Base-by-base conservation (phyloP, 2,888 invertebrate species). In the Trissolcus brochymenae region DNA sequence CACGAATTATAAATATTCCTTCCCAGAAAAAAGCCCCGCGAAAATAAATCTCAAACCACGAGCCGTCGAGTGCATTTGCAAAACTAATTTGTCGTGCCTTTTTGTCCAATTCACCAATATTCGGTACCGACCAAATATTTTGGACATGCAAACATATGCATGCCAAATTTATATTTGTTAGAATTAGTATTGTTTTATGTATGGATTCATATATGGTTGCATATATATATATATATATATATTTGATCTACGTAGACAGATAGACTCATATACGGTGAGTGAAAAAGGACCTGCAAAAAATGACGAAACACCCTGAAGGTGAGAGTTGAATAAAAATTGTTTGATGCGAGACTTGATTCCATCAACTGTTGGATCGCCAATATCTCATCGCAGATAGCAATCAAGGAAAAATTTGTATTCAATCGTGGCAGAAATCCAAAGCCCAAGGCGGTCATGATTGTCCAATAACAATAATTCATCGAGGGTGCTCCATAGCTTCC, bases 1-100 rank as follows among this genome's bases (percentile, higher is more conserved):
- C 74, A 56, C 56, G 66, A 61, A 61, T 56, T 67, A 67, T 74
- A 74, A 67, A 66, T 61, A 74, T 74, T 41, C 72, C 40, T 72
- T 72, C 72, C 35, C 35, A 65, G 65, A 72, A 74, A 67, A 74
- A 67, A 17, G 14, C 56, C 16, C 57, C 53, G 57, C 49, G 4
- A 35, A 65, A 72, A 65, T 72, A 72, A 65, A 43, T 60, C 49
- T 65, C 57, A 57, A 71, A 51, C 35, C 35, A 11, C 35, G 9
- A 40, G 61, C 35, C 51, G 50, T 35, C 29, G 50, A 16, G 51
- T 53, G 53, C 46, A 9, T 14, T 59, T 46, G n/a, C 46, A n/a
- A 57, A 40, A 19, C 7, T 19, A 19, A n/a, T 19, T 57, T 40
- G 29, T 55, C 40, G 4, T 19, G 17, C 11, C 13, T 17, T 19